Evolutionary conservation across 1,140 invertebrate genomes (phyloP).

Genomic region (Drosophila setifemur): DNA sequence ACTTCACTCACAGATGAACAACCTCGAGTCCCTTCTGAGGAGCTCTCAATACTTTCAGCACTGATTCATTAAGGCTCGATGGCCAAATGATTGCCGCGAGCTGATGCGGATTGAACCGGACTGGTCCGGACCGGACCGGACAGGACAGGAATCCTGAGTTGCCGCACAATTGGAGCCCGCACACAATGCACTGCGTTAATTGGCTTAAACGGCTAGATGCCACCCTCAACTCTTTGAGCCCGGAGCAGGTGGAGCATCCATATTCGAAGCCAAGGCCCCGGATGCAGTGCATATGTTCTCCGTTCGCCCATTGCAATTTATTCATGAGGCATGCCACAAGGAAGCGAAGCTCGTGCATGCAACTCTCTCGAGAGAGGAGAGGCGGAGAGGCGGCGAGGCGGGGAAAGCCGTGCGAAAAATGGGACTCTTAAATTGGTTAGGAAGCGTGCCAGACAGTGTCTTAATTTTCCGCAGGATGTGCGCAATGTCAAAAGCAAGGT

Average conservation of each 20-base stretch:
- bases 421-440: constrained; percentile 68
- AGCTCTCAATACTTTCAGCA: constrained; percentile 10
- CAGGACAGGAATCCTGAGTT: constrained; percentile 8
- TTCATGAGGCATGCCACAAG: constrained; percentile 25
- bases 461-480: constrained; percentile 78
- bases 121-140: not conserved
- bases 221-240: constrained; percentile 4
- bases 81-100: constrained; percentile 18
- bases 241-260: not conserved
- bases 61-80: constrained; percentile 21
- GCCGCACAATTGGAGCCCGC: not conserved
- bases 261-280: not conserved
- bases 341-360: constrained; percentile 13
- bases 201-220: constrained; percentile 48
- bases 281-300: constrained; percentile 36
- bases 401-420: constrained; percentile 39
- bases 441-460: constrained; percentile 72
- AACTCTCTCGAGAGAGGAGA: not conserved
- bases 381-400: not conserved
- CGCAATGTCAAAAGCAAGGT: constrained; percentile 73
- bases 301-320: constrained; percentile 3
- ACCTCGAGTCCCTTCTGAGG: not conserved
- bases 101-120: not conserved
- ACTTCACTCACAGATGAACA: too few relatives aligned
- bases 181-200: constrained; percentile 53